Evolutionary conservation across 2,797 vertebrate species (phyloP), one percentile per base, ranked within the genome.

Genomic region (Acridotheres tristis): DNA sequence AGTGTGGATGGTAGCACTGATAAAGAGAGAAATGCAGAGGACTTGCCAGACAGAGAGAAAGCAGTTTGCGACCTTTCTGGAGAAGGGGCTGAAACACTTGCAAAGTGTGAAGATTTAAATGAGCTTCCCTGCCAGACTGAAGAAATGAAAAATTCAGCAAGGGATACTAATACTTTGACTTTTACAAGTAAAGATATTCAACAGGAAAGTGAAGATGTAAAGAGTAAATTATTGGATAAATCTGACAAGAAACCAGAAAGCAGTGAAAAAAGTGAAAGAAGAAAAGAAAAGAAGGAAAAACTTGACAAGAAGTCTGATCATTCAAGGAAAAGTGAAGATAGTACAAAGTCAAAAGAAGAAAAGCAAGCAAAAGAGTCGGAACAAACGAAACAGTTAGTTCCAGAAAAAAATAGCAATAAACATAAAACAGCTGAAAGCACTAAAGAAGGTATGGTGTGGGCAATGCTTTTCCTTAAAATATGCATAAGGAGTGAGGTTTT

Each of bases 391-490:
- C 89, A 90, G 11, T 97, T 96, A 55, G 91, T 96, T 65, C 93
- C 93, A 71, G 98, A 98, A 72, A 98, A 98, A 94, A 98, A 79
- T 53, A 98, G 96, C 91, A 98, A 97, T 92, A 99, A 98, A 86
- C 97, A 98, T 93, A 99, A 98, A 95, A 93, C 98, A 82, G 93
- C 75, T 71, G 99, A 99, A 93, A 98, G 97, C 67, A 95, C 98
- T 57, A 99, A 99, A 97, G 99, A 99, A 98, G 99, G 99, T 99
- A 97, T 40, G 59, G 32, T 74, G 32, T 85, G 74, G 63, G 32
- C 16, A 89, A 20, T 86, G 29, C 2, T 88, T 3, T 62, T 93
- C 13, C 27, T 81, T 62, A 59, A 85, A 75, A 42, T 57, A n/a
- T 3, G 12, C 8, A 5, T 59, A 20, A 10, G 5, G 29, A 50